Base-by-base conservation (phyloP, 2,888 invertebrate genomes). In the Idaea aversata region DNA sequence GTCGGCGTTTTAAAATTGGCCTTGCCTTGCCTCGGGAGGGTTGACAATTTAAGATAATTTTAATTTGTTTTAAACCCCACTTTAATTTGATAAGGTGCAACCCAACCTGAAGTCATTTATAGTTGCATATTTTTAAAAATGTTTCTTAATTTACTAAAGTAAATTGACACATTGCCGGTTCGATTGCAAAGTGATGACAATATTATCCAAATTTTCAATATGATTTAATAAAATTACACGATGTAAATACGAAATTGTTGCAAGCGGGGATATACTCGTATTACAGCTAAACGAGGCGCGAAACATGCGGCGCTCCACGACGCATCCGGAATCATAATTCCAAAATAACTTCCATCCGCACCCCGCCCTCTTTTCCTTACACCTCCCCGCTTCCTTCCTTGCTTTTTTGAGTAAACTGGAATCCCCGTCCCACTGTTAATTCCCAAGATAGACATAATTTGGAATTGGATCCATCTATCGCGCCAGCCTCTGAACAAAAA, bases 381-480 rank as follows among this genome's bases (percentile, higher is more conserved):
- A 78, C 81, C 85, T 75, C 79, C 77, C 74, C 71, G 66, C 70
- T 78, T 81, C 84, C 86, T 82, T 79, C 81, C 79, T 59, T 59
- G 81, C 83, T 91, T 91, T 90, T 91, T 92, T 90, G 88, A 88
- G 87, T 90, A 93, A 91, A 92, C 87, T 88, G 90, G 92, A 90
- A 88, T 91, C 91, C 89, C 91, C 90, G 86, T 85, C 85, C 88
- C 88, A 84, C 84, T 86, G 92, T 90, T 91, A 91, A 93, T 93
- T 93, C 93, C 93, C 93, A 93, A 92, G 93, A 92, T 90, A 92
- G 89, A 92, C 91, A 93, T 93, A 93, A 93, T 93, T 93, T 92
- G 91, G 93, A 93, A 93, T 93, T 93, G 93, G 93, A 93, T 93
- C 91, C 93, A 93, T 93, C 91, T 92, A 93, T 93, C 91, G 89